Percentiles rank a stretch among this genome's conserved stretches.
Conservation (phyloP, 2,888 invertebrate species). For the Penaeus monodon region DNA sequence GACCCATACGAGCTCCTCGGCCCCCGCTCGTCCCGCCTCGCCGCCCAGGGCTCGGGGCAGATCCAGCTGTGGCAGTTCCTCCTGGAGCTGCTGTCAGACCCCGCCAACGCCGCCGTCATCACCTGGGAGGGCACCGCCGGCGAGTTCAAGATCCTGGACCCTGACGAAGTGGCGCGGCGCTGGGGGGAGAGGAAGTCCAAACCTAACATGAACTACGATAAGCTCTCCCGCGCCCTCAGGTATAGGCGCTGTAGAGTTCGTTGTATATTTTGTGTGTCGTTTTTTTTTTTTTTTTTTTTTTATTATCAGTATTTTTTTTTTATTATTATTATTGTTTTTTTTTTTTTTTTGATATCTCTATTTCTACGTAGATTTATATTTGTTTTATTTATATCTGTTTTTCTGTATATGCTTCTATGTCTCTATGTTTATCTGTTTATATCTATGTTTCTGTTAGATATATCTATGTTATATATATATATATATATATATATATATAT, state of each 20-base stretch:
- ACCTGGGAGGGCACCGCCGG: conserved; percentile 76
- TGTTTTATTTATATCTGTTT: too few species aligned
- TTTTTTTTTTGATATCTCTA: too few species aligned
- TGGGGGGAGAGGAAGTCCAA: conserved; percentile 99
- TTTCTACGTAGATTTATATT: too few species aligned
- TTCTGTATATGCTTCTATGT: too few species aligned
- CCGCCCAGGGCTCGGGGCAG: conserved; percentile 78
- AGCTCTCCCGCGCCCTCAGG: conserved; percentile 95
- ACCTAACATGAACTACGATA: conserved; percentile 99
- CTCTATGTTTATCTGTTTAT: too few species aligned
- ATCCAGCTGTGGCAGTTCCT: conserved; percentile 99
- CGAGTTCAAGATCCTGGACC: conserved; percentile 75
- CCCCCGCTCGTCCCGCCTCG: conserved; percentile 58
- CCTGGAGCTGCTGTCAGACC: conserved; percentile 92
- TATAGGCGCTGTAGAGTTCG: conserved; percentile 70
- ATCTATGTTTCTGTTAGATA: too few species aligned
- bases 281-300: too few species aligned
- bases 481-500: too few species aligned
- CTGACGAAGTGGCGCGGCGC: conserved; percentile 94
- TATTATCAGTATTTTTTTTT: too few species aligned
- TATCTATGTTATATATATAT: too few species aligned
- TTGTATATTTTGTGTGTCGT: too few species aligned
- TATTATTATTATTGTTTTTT: too few species aligned
- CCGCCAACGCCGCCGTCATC: conserved; percentile 94
- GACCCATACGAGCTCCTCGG: conserved; percentile 64